Evolutionary conservation across 2,797 vertebrate species (phyloP), one percentile per base, ranked within the genome.

Genomic region (Esox masquinongy): DNA sequence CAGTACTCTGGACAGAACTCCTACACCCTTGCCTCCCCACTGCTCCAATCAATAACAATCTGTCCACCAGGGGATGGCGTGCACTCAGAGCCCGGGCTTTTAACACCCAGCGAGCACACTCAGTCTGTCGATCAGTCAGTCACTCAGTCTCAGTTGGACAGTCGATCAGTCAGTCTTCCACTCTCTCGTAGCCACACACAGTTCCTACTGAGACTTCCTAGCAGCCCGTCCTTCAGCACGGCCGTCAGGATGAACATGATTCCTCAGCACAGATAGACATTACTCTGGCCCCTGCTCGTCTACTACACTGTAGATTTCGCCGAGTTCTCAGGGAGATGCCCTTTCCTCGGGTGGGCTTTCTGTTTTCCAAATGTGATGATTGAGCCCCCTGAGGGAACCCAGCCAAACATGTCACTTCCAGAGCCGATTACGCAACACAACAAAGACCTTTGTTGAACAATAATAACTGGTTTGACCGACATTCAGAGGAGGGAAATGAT

Each of bases 11-110:
- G 59, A 79, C 78, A 47, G 61, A 14, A 1, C 26, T 5, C 67
- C n/a, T 66, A 26, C 19, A 67, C 69, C n/a, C 43, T 11, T 26
- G 15, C 64, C 39, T 26, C 16, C 64, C 49, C 66, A 68, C 51
- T 26, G 56, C 34, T 19, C 43, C 70, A 2, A 72, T 81, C 78
- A 51, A 80, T 80, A 64, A 47, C 51, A 70, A 51, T 80, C 67
- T 68, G 49, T 75, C 70, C 70, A 63, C 26, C 66, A 53, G 26
- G 66, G 70, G 56, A 53, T 63, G 56, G 74, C 14, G 26, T 24
- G 29, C 31, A 50, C 6, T 63, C 29, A 63, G 68, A 47, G 73
- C 69, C 72, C 68, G n/a, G 29, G 19, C 43, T 64, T 70, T 74
- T 26, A 72, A 74, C 53, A 64, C 16, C 39, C 8, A 39, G 43